Evolutionary conservation across 2,888 invertebrate genomes (phyloP), one percentile per base, ranked within the genome.

Genomic region (Geophilus truncorum): DNA sequence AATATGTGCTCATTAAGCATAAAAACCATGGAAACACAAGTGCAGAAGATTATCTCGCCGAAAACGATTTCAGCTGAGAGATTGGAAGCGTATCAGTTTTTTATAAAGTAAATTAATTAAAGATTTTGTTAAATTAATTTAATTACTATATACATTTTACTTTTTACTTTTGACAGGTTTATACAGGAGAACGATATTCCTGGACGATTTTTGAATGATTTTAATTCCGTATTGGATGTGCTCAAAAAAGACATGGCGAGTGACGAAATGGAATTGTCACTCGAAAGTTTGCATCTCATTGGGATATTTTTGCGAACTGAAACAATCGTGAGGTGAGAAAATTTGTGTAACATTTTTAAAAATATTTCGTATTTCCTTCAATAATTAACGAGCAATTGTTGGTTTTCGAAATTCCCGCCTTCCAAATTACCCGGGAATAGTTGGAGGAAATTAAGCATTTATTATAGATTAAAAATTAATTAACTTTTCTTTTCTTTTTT

Each of bases 201-300:
- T 0, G 1, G 4, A 28, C 12, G 15, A 28, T n/a, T 79, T 79
- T 18, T 62, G 7, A 21, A 51, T 15, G 28, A 79, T 28, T 28
- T 57, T 32, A 62, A 30, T 18, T 15, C 28, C 1, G 15, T 79
- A 10, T 79, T 79, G 28, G 6, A 30, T 10, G 18, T 30, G 6
- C 12, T 79, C 18, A 79, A 79, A 23, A 9, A 57, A 21, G 79
- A 79, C 21, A 28, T 79, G 9, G 28, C n/a, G 15, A 79, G 36
- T 18, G 21, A 30, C 0, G 36, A 79, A 4, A n/a, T 30, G 0
- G 12, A 79, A 15, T 28, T 79, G 10, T 6, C 62, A 9, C 30
- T 57, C 18, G 79, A 79, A 28, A 18, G 32, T 62, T 79, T 79
- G 34, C 79, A 79, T 79, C 30, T 79, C 6, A 12, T 79, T 15